Evolutionary conservation across 2,113 vertebrate genomes (phyloP).

Genomic region (Trichomycterus rosablanca): DNA sequence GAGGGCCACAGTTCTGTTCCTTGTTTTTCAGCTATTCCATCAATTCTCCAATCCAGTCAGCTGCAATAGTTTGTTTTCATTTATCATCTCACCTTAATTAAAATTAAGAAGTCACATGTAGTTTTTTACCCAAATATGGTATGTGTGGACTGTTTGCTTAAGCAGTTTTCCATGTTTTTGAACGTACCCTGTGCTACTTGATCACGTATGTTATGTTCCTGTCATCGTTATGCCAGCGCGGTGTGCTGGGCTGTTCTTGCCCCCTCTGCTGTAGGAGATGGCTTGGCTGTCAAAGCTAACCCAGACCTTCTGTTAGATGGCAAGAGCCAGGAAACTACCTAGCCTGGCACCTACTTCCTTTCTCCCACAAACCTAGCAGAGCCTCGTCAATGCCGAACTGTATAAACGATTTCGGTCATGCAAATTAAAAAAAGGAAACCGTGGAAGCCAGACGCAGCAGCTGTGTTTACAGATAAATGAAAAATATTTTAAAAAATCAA

Average conservation of each 20-base stretch:
- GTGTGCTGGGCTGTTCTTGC: conserved; percentile 48
- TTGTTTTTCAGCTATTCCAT: too few species aligned
- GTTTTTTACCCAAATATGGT: too few species aligned
- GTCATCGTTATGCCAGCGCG: conserved; percentile 46
- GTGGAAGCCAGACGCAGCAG: conserved; percentile 24
- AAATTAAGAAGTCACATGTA: too few species aligned
- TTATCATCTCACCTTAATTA: too few species aligned
- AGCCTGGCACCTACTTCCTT: conserved; percentile 51
- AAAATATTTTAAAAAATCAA: too few species aligned
- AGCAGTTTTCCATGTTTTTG: conserved; percentile 14
- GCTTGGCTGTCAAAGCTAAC: conserved; percentile 53
- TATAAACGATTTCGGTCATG: conserved; percentile 48
- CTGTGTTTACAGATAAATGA: conserved; percentile 37
- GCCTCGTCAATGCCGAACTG: conserved; percentile 52
- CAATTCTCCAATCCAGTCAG: too few species aligned
- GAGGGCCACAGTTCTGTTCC: too few species aligned
- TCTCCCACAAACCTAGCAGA: conserved; percentile 46
- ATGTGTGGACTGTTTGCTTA: conserved; percentile 2
- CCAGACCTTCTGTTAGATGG: conserved; percentile 57
- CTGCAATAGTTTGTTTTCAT: too few species aligned
- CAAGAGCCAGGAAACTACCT: conserved; percentile 57
- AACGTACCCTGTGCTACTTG: background rate
- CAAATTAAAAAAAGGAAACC: conserved; percentile 22
- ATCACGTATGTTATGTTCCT: conserved; percentile 30
- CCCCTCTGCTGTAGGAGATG: conserved; percentile 48